Evolutionary conservation across 2,797 vertebrate species (phyloP).

Genomic region (Callimico goeldii): DNA sequence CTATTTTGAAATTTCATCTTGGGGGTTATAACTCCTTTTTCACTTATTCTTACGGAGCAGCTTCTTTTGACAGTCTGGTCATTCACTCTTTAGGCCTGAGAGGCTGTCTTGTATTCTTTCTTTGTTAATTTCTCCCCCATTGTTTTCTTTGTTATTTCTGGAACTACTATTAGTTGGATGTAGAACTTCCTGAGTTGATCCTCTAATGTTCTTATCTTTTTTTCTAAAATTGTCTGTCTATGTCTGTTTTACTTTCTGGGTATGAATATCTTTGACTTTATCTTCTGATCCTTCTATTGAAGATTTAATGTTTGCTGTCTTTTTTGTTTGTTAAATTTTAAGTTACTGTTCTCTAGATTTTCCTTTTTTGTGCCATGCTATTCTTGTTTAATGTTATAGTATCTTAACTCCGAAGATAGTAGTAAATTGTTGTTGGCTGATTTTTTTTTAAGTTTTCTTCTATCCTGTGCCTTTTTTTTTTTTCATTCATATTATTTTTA

Average conservation of each 20-base stretch:
- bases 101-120: background rate
- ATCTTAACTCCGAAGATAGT: background rate
- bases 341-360: background rate
- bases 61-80: background rate
- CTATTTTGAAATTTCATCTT: slow-evolving; percentile 44
- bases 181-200: slow-evolving; percentile 7
- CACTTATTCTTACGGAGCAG: background rate
- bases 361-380: background rate
- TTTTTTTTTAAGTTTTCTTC: background rate
- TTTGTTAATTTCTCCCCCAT: background rate
- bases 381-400: background rate
- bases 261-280: background rate
- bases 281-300: background rate
- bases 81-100: background rate
- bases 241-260: background rate
- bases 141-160: background rate
- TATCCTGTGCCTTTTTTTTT: background rate
- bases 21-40: background rate
- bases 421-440: background rate
- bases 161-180: background rate
- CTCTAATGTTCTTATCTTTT: background rate
- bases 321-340: background rate
- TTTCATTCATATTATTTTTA: background rate
- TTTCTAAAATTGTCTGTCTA: background rate
- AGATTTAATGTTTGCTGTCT: background rate